Conservation (phyloP, 2,797 vertebrate genomes). For the Sciurus carolinensis region DNA sequence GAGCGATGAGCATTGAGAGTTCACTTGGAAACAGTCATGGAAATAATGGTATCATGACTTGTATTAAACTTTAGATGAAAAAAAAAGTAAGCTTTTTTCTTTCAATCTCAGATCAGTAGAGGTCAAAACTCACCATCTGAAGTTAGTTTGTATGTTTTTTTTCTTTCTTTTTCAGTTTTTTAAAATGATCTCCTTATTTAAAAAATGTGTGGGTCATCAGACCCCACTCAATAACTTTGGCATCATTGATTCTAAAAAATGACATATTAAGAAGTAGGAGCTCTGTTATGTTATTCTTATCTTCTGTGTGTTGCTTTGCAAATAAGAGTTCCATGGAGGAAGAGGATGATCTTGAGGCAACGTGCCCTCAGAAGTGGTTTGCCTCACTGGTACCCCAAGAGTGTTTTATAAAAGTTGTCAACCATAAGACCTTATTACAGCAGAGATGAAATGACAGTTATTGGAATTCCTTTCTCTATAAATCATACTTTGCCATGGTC, state of each 20-base stretch:
- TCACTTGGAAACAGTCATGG: conserved; percentile 82
- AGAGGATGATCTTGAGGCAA: conserved; percentile 46
- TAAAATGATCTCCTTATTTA: conserved; percentile 85
- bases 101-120: conserved; percentile 86
- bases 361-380: conserved; percentile 78
- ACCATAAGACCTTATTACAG: conserved; percentile 82
- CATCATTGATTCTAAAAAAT: conserved; percentile 85
- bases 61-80: conserved; percentile 89
- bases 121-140: conserved; percentile 90
- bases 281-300: conserved; percentile 73
- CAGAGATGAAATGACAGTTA: conserved; percentile 83
- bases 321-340: conserved; percentile 33
- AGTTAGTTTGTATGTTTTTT: conserved; percentile 88
- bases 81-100: conserved; percentile 86
- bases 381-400: neutral
- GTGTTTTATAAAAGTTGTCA: conserved; percentile 87
- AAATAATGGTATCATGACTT: conserved; percentile 87
- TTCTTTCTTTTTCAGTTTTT: neutral
- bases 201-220: conserved; percentile 87
- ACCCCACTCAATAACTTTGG: conserved; percentile 88
- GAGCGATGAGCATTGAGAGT: conserved; percentile 38
- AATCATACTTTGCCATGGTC: conserved; percentile 84
- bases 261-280: conserved; percentile 79
- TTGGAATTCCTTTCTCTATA: conserved; percentile 86
- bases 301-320: conserved; percentile 74